These are phyloP conservation scores for Gobius niger DNA, from an alignment of 2,113 vertebrate genomes.

Conservation along the genomic window DNA sequence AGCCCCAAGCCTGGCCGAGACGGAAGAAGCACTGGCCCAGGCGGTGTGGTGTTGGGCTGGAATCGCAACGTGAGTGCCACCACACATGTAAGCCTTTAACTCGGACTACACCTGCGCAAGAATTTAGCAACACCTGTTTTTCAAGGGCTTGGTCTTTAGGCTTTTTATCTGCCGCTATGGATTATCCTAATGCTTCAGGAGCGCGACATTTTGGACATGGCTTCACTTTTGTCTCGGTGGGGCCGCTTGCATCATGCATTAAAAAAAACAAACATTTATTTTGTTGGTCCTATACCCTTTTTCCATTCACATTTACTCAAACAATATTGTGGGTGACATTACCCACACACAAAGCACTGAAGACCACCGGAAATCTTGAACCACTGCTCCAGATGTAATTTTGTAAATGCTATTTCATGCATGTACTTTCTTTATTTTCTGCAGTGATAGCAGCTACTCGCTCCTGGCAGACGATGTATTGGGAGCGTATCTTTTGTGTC, in stretches of 20 bases:
- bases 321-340: no score
- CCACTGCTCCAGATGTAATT: no score
- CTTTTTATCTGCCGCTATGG: neutral
- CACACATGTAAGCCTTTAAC: fast-evolving
- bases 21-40: constrained; percentile 82
- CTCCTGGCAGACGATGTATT: constrained; percentile 84
- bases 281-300: no score
- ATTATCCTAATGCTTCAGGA: neutral
- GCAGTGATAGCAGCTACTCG: constrained; percentile 79
- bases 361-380: no score
- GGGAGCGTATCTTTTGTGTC: constrained; percentile 86
- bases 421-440: constrained; percentile 10
- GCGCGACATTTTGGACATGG: neutral
- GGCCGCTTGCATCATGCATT: no score
- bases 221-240: neutral
- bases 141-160: neutral
- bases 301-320: no score
- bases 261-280: no score
- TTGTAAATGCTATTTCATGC: no score
- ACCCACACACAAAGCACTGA: no score
- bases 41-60: constrained; percentile 89
- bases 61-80: constrained; percentile 79
- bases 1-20: constrained; percentile 80
- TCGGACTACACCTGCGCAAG: neutral
- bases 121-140: neutral